Conservation (phyloP, 2,797 vertebrate species). For the Synanceia verrucosa region DNA sequence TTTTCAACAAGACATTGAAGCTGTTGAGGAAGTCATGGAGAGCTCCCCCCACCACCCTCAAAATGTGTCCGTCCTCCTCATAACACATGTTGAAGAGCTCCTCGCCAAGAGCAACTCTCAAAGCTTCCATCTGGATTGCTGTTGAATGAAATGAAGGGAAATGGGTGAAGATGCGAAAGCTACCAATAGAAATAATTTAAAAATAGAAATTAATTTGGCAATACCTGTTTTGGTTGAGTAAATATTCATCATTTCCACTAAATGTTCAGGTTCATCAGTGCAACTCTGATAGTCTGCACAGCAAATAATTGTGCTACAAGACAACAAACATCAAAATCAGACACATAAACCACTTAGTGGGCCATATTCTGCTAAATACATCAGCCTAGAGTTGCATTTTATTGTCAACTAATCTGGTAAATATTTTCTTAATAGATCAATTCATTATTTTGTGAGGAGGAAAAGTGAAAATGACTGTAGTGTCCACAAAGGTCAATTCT, state of each 20-base stretch:
- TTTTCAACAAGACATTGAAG: conserved; percentile 95
- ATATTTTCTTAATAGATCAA: not conserved
- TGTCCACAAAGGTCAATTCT: not conserved
- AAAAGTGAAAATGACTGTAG: not conserved
- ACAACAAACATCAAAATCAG: conserved; percentile 42
- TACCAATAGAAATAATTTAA: not conserved
- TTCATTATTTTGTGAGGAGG: not conserved
- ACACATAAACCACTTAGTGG: not conserved
- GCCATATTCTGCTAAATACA: not conserved
- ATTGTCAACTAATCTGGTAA: not conserved
- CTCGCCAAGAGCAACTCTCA: conserved; percentile 89
- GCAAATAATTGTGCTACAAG: conserved; percentile 64
- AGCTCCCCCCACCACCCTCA: conserved; percentile 94
- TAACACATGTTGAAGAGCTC: conserved; percentile 96
- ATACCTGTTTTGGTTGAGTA: conserved; percentile 91
- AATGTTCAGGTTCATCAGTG: conserved; percentile 82
- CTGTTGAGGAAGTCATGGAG: conserved; percentile 98
- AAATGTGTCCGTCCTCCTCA: conserved; percentile 93
- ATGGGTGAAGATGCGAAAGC: not conserved
- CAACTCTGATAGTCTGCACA: conserved; percentile 76
- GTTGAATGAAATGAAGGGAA: conserved; percentile 17
- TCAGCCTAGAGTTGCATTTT: not conserved
- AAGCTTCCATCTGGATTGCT: conserved; percentile 86
- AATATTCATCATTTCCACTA: conserved; percentile 87
- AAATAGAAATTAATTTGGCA: not conserved